Evolutionary conservation across 2,888 invertebrate genomes (phyloP), one percentile per base, ranked within the genome.

Genomic region (Drosophila nigritarsus): DNA sequence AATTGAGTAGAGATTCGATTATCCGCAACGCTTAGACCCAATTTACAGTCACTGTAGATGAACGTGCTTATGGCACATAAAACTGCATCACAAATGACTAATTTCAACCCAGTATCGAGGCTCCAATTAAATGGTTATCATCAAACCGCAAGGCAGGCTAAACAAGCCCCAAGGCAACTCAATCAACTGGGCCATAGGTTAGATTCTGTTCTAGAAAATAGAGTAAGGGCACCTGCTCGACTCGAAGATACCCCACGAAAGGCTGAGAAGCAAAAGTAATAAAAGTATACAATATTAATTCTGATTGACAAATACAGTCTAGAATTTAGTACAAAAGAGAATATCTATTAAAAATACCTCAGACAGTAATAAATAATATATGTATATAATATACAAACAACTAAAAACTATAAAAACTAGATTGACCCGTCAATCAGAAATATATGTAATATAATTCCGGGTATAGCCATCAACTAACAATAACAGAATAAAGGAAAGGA

Each of bases 31-130:
- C 48, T 34, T 38, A 64, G 40, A 61, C 63, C 51, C 53, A 71
- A 73, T 63, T 82, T 78, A 30, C 45, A 67, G 18, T 51, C 24
- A 32, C 9, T 24, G 36, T 11, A 36, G 54, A 32, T 48, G 48
- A 75, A 84, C 87, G 87, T 85, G 83, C 80, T 55, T 71, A 34
- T 49, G 49, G 65, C 72, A 55, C 66, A 69, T 36, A 69, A 61
- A 63, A 65, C 13, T 72, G 45, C 45, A 69, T 3, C 32, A n/a
- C 9, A 27, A 53, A 64, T 75, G 56, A 50, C 30, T 45, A 54
- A 50, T 55, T 40, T 61, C 49, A 20, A 34, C n/a, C 29, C 30
- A 50, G 38, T 11, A 60, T 62, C 56, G 56, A 29, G 59, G 29
- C 49, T 29, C 38, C 70, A 66, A 75, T 70, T 65, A 58, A 80